phyloP scores from a whole-genome alignment of 2,113 vertebrate genomes.

The Apistogramma diplotaenia region DNA sequence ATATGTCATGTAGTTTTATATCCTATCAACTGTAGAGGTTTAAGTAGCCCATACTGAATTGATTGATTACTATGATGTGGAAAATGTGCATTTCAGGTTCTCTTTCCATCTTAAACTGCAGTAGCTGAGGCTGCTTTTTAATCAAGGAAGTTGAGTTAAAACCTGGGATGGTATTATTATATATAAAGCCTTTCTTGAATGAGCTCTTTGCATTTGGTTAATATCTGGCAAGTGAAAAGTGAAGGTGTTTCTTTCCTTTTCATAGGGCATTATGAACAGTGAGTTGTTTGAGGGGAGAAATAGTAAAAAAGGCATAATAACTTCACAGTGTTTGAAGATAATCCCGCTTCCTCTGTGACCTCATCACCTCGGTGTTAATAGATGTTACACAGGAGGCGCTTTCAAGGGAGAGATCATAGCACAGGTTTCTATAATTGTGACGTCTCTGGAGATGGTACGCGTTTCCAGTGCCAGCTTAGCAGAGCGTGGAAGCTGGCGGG shows the following conservation, averaged over 20 bases:
- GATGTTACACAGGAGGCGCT: slow-evolving; percentile 70
- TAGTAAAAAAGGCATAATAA: not conserved
- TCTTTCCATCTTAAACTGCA: not conserved
- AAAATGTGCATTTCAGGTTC: not conserved
- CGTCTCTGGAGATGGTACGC: slow-evolving; percentile 65
- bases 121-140: too few relatives aligned
- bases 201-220: not conserved
- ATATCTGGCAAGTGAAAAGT: not conserved
- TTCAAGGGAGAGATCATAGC: slow-evolving; percentile 70
- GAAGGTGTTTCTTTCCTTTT: not conserved
- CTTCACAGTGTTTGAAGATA: slow-evolving; percentile 45
- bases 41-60: not conserved
- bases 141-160: not conserved
- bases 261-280: not conserved
- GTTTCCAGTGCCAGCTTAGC: slow-evolving; percentile 56
- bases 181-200: not conserved
- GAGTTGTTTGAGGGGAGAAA: not conserved
- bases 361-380: slow-evolving; percentile 69
- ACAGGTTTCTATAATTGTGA: slow-evolving; percentile 75
- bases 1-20: not conserved
- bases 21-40: not conserved
- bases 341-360: slow-evolving; percentile 56
- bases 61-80: not conserved
- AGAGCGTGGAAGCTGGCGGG: slow-evolving; percentile 34
- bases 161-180: not conserved